These are phyloP conservation scores for Drosophila persimilis DNA, from an alignment of 1,140 invertebrate species.

Conservation along the genomic window DNA sequence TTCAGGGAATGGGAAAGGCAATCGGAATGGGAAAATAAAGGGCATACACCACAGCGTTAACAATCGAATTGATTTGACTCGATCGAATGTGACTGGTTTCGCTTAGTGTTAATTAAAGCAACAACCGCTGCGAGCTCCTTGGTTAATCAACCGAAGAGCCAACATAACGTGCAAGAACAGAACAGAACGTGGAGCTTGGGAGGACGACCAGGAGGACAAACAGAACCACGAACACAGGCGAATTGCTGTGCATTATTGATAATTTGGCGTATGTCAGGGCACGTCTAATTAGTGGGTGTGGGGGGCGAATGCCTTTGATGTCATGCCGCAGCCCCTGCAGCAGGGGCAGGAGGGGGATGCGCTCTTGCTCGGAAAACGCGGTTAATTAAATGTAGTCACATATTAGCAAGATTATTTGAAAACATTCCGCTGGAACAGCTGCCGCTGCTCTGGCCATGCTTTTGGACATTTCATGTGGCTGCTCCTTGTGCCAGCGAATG, in stretches of 20 bases:
- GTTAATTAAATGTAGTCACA: slow-evolving; percentile 75
- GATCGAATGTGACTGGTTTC: slow-evolving; percentile 21
- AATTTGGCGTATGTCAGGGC: slow-evolving; percentile 46
- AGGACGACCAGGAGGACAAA: no score
- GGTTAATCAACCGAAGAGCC: slow-evolving; percentile 55
- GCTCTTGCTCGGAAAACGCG: slow-evolving; percentile 49
- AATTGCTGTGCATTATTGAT: slow-evolving; percentile 66
- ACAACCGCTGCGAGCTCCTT: slow-evolving; percentile 25
- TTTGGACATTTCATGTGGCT: neutral
- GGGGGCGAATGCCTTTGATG: slow-evolving; percentile 60
- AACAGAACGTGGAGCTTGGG: no score
- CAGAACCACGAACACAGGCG: neutral
- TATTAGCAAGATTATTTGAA: slow-evolving; percentile 56
- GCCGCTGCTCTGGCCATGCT: neutral
- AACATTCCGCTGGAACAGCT: slow-evolving; percentile 30
- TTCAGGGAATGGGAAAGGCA: no score
- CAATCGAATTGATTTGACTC: slow-evolving; percentile 34
- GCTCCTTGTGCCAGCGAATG: neutral
- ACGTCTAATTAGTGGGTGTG: slow-evolving; percentile 58
- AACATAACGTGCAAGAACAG: slow-evolving; percentile 3
- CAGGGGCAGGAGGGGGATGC: neutral
- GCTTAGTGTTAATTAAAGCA: slow-evolving; percentile 63
- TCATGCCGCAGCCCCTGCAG: slow-evolving; percentile 7
- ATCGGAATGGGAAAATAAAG: neutral
- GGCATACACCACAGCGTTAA: neutral